Conservation (phyloP, 2,888 invertebrate genomes). For the Asteroscopus sphinx region DNA sequence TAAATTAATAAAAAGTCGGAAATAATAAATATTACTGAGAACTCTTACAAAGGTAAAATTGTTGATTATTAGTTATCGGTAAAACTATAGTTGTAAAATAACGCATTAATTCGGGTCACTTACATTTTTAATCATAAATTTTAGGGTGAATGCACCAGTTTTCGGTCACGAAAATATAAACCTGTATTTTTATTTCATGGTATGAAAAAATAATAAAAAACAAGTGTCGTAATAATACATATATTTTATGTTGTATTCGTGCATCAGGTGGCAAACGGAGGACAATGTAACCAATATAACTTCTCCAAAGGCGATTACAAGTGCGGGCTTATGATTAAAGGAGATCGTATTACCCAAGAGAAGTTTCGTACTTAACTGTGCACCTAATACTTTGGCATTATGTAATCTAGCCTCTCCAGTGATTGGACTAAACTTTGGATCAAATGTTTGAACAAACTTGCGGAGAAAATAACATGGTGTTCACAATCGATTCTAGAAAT, state of each 20-base stretch:
- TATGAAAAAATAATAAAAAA: background rate
- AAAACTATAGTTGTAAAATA: too few species aligned
- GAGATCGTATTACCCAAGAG: constrained; percentile 63
- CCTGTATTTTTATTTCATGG: constrained; percentile 8
- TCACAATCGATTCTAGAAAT: too few species aligned
- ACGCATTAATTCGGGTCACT: constrained; percentile 6
- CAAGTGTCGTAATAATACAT: constrained; percentile 8
- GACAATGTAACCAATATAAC: constrained; percentile 34
- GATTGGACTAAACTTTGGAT: constrained; percentile 34
- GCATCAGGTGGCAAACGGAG: constrained; percentile 13
- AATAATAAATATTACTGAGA: background rate
- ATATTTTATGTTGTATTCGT: constrained; percentile 12
- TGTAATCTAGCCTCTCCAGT: constrained; percentile 52
- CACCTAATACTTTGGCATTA: constrained; percentile 60
- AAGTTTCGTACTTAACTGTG: constrained; percentile 54
- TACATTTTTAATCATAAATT: constrained; percentile 10
- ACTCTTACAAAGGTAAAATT: background rate
- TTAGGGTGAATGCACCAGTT: constrained; percentile 33
- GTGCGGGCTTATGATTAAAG: constrained; percentile 60
- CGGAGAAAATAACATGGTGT: background rate
- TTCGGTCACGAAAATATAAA: constrained; percentile 18
- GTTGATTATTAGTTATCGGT: constrained; percentile 8
- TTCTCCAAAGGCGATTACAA: constrained; percentile 52
- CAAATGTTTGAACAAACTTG: constrained; percentile 42
- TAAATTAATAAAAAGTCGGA: background rate